Percentiles rank a stretch among this genome's conserved stretches.
Evolutionary conservation across 2,113 vertebrate genomes (phyloP).

Genomic region (Periophthalmus modestus): DNA sequence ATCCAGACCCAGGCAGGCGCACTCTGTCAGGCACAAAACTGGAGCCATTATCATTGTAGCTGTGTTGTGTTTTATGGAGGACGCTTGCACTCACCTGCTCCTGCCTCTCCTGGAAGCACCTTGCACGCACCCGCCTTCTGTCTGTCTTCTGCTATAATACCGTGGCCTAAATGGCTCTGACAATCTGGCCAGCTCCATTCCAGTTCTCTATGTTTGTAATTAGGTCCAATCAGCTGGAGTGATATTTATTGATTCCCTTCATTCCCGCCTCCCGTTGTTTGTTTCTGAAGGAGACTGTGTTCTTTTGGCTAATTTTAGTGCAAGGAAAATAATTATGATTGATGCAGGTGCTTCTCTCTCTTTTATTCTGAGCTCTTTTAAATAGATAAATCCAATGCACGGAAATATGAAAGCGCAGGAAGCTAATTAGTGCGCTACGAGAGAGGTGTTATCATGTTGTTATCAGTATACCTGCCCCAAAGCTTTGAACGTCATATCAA

Average conservation of each 20-base stretch:
- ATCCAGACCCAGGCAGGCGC: constrained; percentile 19
- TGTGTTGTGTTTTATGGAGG: constrained; percentile 54
- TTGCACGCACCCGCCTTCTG: constrained; percentile 54
- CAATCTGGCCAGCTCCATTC: constrained; percentile 70
- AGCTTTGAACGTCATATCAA: constrained; percentile 70
- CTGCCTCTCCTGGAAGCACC: constrained; percentile 37
- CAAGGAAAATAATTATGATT: constrained; percentile 77
- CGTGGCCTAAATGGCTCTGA: constrained; percentile 74
- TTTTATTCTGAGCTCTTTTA: constrained; percentile 62
- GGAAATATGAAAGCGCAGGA: constrained; percentile 50
- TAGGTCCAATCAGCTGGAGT: constrained; percentile 76
- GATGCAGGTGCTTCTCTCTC: constrained; percentile 71
- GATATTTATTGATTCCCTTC: constrained; percentile 79
- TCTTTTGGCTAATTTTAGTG: constrained; percentile 68
- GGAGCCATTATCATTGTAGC: constrained; percentile 46
- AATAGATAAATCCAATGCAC: constrained; percentile 45
- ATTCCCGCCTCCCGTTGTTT: constrained; percentile 31
- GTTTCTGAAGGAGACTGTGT: constrained; percentile 65
- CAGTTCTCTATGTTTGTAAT: constrained; percentile 76
- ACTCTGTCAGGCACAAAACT: constrained; percentile 34
- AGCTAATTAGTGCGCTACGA: constrained; percentile 67
- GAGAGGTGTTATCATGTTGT: constrained; percentile 58
- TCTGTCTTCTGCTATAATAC: constrained; percentile 70
- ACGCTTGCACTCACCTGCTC: constrained; percentile 48
- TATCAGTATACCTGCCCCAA: constrained; percentile 53